Conservation (phyloP, 2,888 invertebrate genomes). For the Diarsia dahlii region DNA sequence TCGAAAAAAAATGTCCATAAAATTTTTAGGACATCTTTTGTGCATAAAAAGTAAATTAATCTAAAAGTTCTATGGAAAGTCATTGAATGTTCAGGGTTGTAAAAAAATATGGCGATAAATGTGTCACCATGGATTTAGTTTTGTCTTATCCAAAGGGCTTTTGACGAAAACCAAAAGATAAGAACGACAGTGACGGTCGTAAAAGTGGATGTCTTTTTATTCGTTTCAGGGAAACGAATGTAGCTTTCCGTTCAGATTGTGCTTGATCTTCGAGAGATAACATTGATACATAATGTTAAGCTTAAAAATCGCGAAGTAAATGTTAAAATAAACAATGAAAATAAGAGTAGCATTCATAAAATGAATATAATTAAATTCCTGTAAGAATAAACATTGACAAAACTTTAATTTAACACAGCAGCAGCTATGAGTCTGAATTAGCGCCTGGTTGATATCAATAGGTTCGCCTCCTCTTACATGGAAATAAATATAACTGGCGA, state of each 20-base stretch:
- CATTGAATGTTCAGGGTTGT: conserved; percentile 51
- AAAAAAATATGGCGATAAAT: conserved; percentile 53
- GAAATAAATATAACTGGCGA: too few species aligned
- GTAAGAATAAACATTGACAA: too few species aligned
- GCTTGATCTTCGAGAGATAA: conserved; percentile 26
- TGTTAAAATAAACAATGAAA: neutral
- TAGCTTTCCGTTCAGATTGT: conserved; percentile 13
- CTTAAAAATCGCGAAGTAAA: neutral
- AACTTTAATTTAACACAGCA: too few species aligned
- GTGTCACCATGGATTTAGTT: conserved; percentile 46
- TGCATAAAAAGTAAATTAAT: conserved; percentile 64
- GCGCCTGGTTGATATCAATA: too few species aligned
- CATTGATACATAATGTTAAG: neutral
- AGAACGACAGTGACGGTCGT: conserved; percentile 28
- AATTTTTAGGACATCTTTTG: conserved; percentile 57
- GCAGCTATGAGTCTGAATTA: too few species aligned
- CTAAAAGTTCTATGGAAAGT: conserved; percentile 62
- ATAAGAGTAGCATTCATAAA: neutral
- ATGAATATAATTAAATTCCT: too few species aligned
- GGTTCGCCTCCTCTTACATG: too few species aligned
- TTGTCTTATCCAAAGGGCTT: conserved; percentile 27
- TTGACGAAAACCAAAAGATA: conserved; percentile 47
- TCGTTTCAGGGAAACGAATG: conserved; percentile 28
- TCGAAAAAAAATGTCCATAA: conserved; percentile 62
- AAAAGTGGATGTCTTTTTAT: conserved; percentile 53